phyloP scores from a whole-genome alignment of 2,113 vertebrate species.

The Sphyrna mokarran region DNA sequence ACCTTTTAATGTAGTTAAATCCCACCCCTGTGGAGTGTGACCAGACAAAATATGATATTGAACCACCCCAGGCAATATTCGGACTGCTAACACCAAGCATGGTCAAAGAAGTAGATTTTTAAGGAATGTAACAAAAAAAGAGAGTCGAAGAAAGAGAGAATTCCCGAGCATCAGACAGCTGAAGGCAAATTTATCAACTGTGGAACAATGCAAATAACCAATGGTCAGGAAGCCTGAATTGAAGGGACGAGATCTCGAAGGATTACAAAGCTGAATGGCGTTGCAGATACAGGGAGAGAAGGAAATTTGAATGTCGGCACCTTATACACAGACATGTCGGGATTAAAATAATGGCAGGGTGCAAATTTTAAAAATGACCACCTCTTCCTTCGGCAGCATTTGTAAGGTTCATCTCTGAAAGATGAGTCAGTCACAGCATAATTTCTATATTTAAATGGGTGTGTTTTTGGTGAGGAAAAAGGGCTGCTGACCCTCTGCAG shows the following conservation, averaged over 20 bases:
- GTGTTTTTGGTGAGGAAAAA: neutral
- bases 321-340: neutral
- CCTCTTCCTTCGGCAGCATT: neutral
- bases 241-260: neutral
- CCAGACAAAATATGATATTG: neutral
- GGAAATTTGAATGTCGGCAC: neutral
- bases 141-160: neutral
- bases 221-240: neutral
- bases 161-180: neutral
- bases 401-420: neutral
- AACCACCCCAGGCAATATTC: neutral
- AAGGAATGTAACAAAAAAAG: neutral
- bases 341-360: neutral
- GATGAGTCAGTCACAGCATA: neutral
- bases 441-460: neutral
- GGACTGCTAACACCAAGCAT: neutral
- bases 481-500: conserved; percentile 43
- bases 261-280: neutral
- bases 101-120: neutral
- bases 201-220: neutral
- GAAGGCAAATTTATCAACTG: no score
- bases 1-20: neutral
- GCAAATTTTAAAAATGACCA: neutral
- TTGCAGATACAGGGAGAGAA: neutral
- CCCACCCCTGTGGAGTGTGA: neutral